phyloP scores from a whole-genome alignment of 2,113 vertebrate genomes.

The Oceanites oceanicus region DNA sequence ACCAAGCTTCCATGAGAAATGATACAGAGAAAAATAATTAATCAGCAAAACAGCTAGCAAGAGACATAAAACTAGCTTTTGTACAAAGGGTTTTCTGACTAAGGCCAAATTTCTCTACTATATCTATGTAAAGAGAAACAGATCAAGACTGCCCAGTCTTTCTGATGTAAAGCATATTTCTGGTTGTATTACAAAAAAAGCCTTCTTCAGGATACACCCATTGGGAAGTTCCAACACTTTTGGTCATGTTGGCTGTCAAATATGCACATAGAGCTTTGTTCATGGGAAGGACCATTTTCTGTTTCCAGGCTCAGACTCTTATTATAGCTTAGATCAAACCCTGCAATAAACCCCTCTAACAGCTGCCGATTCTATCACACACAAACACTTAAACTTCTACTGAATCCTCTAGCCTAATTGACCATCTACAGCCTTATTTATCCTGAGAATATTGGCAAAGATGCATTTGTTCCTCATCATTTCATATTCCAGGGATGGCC shows the following conservation, averaged over 20 bases:
- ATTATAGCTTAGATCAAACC: constrained; percentile 29
- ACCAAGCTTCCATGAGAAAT: background rate
- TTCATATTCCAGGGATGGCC: background rate
- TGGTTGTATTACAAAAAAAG: background rate
- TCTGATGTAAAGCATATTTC: constrained; percentile 20
- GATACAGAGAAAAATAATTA: background rate
- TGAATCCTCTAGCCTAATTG: background rate
- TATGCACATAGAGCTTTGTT: background rate
- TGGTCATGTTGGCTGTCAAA: constrained; percentile 33
- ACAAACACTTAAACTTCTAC: constrained; percentile 7
- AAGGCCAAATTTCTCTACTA: background rate
- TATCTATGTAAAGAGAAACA: background rate
- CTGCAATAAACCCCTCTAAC: constrained; percentile 17
- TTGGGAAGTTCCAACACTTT: background rate
- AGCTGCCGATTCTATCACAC: background rate
- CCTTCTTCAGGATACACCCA: constrained; percentile 8
- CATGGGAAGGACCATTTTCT: background rate
- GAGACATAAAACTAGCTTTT: background rate
- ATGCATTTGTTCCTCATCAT: background rate
- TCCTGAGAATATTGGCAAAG: background rate
- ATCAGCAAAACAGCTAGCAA: background rate
- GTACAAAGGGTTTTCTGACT: background rate
- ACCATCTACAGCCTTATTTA: background rate
- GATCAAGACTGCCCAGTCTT: background rate
- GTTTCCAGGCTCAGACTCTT: background rate